These are phyloP conservation scores for Thera britannica DNA, from an alignment of 2,888 invertebrate genomes.

Conservation along the genomic window DNA sequence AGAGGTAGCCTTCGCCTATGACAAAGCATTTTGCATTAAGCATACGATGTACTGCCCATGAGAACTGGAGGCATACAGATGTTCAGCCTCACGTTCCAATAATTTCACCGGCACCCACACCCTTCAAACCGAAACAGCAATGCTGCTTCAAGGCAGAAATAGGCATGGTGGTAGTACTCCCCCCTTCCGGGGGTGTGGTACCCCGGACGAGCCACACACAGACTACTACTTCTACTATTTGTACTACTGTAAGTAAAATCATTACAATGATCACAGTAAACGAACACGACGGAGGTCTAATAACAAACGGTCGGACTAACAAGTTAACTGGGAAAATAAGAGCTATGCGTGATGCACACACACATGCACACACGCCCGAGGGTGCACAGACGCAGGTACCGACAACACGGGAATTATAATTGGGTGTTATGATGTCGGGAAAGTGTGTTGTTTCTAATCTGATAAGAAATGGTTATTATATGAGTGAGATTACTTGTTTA, in stretches of 20 bases:
- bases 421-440: conserved; percentile 19
- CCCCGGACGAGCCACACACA: no score
- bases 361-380: conserved; percentile 66
- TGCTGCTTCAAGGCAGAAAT: no score
- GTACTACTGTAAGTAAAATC: conserved; percentile 2
- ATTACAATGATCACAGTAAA: conserved; percentile 6
- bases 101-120: no score
- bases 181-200: no score
- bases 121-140: no score
- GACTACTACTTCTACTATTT: no score
- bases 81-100: no score
- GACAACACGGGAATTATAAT: conserved; percentile 49
- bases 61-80: no score
- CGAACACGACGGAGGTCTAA: conserved; percentile 46
- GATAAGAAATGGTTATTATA: conserved; percentile 23
- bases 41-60: no score
- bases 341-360: conserved; percentile 73
- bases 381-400: conserved; percentile 64
- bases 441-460: conserved; percentile 19
- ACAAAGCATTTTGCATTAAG: no score
- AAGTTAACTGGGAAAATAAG: conserved; percentile 78
- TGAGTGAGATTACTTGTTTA: neutral
- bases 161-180: no score
- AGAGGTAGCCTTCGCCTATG: no score
- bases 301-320: conserved; percentile 62